Percentiles rank a stretch among this genome's conserved stretches.
These are phyloP conservation scores for Bufo bufo DNA, from an alignment of 2,113 vertebrate species.

Conservation along the genomic window DNA sequence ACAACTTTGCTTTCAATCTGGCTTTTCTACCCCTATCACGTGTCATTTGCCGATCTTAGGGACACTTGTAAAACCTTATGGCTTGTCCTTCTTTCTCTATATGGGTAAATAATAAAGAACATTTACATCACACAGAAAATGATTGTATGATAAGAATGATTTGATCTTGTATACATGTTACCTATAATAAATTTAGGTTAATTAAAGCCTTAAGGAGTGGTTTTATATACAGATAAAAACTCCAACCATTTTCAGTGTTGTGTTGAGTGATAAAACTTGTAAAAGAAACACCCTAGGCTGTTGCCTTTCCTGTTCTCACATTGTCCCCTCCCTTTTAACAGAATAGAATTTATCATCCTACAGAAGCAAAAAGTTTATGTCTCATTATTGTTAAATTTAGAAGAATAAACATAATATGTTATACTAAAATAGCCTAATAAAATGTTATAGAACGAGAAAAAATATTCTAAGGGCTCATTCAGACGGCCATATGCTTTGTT, in stretches of 20 bases:
- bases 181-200: not conserved
- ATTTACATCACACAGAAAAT: not conserved
- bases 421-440: not conserved
- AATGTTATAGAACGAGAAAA: not conserved
- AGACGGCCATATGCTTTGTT: too few species aligned
- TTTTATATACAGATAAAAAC: not conserved
- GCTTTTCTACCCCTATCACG: too few species aligned
- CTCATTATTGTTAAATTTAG: not conserved
- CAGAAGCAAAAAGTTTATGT: not conserved
- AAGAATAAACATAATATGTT: not conserved
- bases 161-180: not conserved
- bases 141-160: not conserved
- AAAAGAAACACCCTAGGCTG: not conserved
- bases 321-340: not conserved
- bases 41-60: too few species aligned
- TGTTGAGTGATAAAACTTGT: slow-evolving; percentile 2
- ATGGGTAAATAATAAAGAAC: not conserved
- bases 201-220: not conserved
- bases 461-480: too few species aligned
- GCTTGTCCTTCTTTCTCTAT: not conserved
- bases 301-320: not conserved
- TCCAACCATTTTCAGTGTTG: not conserved
- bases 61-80: not conserved
- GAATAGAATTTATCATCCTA: not conserved
- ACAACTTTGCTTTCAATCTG: too few species aligned